A percentile compares a stretch with the other conserved stretches of the same genome.
Evolutionary conservation across 2,888 invertebrate genomes (phyloP).

Genomic region (Siphlonurus alternatus): DNA sequence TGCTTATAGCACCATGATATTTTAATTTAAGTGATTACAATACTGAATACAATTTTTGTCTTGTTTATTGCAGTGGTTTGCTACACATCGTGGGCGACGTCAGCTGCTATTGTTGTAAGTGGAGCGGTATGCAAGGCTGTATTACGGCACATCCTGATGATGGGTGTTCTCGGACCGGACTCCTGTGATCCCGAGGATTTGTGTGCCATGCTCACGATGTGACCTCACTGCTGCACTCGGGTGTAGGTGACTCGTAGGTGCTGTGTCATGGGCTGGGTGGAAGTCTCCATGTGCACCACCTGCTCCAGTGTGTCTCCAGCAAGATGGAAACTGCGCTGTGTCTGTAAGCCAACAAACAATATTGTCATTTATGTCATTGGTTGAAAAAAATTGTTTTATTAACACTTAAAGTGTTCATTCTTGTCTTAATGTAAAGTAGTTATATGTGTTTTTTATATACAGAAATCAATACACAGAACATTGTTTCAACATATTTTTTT

Average conservation of each 20-base stretch:
- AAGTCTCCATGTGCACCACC: conserved; percentile 36
- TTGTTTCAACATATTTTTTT: too few species aligned
- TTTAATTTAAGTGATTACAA: too few species aligned
- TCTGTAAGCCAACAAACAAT: conserved; percentile 1
- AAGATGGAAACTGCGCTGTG: conserved; percentile 3
- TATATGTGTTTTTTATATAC: too few species aligned
- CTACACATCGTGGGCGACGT: background rate
- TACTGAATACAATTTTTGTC: background rate
- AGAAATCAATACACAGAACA: too few species aligned
- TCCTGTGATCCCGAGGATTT: background rate
- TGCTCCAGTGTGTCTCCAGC: conserved; percentile 27
- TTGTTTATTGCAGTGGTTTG: background rate
- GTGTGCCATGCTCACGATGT: background rate
- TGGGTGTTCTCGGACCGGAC: background rate
- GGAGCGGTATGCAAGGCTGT: background rate
- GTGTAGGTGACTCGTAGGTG: conserved; percentile 36
- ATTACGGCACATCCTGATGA: background rate
- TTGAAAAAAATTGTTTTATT: too few species aligned
- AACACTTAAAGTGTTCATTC: too few species aligned
- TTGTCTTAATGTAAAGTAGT: too few species aligned
- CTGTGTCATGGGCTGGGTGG: conserved; percentile 32
- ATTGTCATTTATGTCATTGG: too few species aligned
- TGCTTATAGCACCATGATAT: too few species aligned
- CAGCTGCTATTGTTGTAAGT: background rate
- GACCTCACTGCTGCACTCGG: conserved; percentile 17